Conservation (phyloP, 2,797 vertebrate species). For the Clarias platycephalus region DNA sequence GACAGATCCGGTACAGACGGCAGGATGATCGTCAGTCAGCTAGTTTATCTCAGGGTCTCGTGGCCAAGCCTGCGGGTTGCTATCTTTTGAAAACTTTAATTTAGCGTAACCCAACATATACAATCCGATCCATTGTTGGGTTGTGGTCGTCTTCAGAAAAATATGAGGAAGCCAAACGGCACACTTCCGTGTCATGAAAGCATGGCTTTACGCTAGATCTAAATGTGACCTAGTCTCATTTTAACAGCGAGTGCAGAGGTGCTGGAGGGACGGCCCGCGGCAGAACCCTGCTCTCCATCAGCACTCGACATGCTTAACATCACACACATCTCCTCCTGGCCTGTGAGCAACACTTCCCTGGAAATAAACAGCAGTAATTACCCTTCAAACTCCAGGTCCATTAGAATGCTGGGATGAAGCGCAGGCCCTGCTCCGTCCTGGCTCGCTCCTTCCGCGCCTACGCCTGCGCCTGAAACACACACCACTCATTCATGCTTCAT, state of each 20-base stretch:
- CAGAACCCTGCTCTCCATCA: constrained; percentile 35
- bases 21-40: constrained; percentile 67
- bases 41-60: constrained; percentile 66
- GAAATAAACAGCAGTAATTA: constrained; percentile 64
- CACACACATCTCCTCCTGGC: constrained; percentile 48
- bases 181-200: constrained; percentile 67
- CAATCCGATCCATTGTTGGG: constrained; percentile 64
- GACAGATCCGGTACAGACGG: constrained; percentile 62
- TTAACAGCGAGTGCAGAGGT: not conserved
- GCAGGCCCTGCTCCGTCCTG: constrained; percentile 40
- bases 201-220: constrained; percentile 57
- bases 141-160: constrained; percentile 59
- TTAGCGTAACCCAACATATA: constrained; percentile 64
- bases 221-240: not conserved
- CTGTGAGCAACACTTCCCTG: constrained; percentile 40
- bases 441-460: constrained; percentile 38
- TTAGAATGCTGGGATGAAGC: constrained; percentile 57
- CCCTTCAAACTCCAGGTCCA: constrained; percentile 58
- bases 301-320: constrained; percentile 42
- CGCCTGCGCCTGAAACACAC: constrained; percentile 41
- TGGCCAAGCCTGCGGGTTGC: constrained; percentile 67
- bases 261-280: constrained; percentile 6
- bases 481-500: constrained; percentile 29
- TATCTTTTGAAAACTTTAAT: constrained; percentile 75
- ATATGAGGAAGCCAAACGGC: constrained; percentile 63